phyloP scores from a whole-genome alignment of 2,797 vertebrate species.

The Tachyglossus aculeatus region DNA sequence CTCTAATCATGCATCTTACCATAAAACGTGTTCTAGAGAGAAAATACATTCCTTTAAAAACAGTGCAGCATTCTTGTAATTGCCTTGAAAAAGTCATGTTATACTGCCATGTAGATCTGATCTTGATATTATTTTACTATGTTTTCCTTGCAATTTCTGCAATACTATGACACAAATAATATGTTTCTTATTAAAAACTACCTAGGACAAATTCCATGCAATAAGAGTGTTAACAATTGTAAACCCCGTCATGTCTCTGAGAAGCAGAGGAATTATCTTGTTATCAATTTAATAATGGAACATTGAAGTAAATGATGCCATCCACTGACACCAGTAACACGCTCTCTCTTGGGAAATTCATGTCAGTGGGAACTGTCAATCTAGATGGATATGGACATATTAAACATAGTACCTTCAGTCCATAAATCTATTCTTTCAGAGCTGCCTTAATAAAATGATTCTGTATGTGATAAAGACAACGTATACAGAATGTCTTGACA shows the following conservation, averaged over 20 bases:
- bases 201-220: slow-evolving; percentile 75
- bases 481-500: slow-evolving; percentile 71
- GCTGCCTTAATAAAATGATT: slow-evolving; percentile 78
- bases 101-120: slow-evolving; percentile 8
- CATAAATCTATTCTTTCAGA: slow-evolving; percentile 73
- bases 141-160: slow-evolving; percentile 47
- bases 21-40: not conserved
- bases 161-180: slow-evolving; percentile 71
- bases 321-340: slow-evolving; percentile 84
- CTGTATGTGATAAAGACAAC: slow-evolving; percentile 78
- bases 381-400: slow-evolving; percentile 84
- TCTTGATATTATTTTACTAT: slow-evolving; percentile 46
- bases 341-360: slow-evolving; percentile 90
- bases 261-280: slow-evolving; percentile 86
- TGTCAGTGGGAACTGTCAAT: slow-evolving; percentile 84
- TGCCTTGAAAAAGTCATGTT: slow-evolving; percentile 20
- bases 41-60: not conserved
- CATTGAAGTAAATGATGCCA: slow-evolving; percentile 84
- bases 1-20: not conserved
- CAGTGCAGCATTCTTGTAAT: not conserved
- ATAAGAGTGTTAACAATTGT: slow-evolving; percentile 80
- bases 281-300: slow-evolving; percentile 91
- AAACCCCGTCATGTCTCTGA: slow-evolving; percentile 81
- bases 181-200: slow-evolving; percentile 79
- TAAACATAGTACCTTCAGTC: slow-evolving; percentile 80